phyloP scores from a whole-genome alignment of 2,797 vertebrate species.

The Sebastes trivittatus region DNA sequence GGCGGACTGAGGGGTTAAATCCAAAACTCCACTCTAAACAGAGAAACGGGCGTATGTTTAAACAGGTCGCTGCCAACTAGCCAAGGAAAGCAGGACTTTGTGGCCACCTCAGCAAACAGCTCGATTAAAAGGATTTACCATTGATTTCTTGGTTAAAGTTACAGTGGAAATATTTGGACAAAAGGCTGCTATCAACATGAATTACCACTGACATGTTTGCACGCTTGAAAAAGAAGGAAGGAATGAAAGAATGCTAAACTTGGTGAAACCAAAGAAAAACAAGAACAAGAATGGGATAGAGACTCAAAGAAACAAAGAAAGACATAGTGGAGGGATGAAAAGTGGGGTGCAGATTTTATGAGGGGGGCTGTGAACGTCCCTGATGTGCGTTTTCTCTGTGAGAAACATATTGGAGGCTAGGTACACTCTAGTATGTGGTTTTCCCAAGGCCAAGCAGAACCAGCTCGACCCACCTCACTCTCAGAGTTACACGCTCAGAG shows the following conservation, averaged over 20 bases:
- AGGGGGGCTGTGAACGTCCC: constrained; percentile 16
- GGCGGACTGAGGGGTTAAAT: constrained; percentile 58
- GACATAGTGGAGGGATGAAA: constrained; percentile 20
- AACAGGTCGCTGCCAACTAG: constrained; percentile 64
- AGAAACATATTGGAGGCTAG: constrained; percentile 57
- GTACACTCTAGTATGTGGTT: constrained; percentile 64
- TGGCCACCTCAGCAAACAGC: constrained; percentile 77
- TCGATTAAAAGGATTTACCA: constrained; percentile 79
- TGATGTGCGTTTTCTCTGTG: constrained; percentile 46
- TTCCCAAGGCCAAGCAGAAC: constrained; percentile 72
- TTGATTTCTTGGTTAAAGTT: constrained; percentile 79
- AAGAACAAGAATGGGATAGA: constrained; percentile 15
- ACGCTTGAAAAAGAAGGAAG: constrained; percentile 42
- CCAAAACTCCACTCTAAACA: constrained; percentile 71
- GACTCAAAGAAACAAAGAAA: constrained; percentile 34
- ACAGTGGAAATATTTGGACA: constrained; percentile 81
- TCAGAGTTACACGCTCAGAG: constrained; percentile 54
- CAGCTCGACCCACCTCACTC: constrained; percentile 44
- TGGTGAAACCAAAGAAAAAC: constrained; percentile 53
- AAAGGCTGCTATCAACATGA: constrained; percentile 74
- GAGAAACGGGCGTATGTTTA: constrained; percentile 65
- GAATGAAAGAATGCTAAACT: constrained; percentile 37
- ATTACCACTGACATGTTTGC: constrained; percentile 80
- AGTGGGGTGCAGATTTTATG: constrained; percentile 35
- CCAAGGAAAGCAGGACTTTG: constrained; percentile 77